Base-by-base conservation (phyloP, 92 coral and sea anemone species). In the Umimayanthus kanabou region DNA sequence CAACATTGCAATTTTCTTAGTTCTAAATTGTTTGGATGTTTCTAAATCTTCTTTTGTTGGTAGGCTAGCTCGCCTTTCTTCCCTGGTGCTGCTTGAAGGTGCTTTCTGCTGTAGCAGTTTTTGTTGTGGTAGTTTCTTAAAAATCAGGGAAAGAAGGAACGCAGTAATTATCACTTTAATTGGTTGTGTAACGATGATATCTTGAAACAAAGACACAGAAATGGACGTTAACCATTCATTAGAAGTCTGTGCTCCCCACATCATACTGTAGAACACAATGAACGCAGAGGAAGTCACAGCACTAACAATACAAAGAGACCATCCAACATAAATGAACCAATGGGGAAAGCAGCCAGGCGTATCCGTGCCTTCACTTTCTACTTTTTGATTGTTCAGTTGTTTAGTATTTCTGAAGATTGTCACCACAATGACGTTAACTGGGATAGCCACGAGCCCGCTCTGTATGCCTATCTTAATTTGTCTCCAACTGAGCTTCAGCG, bases 191-290 rank as follows among this genome's bases (percentile, higher is more conserved):
- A 95, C 73, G 18, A 93, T 73, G 30, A 95, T 89, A 47, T 95
- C 98, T 87, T 93, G 89, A 57, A 93, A 80, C 69, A 95, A 71
- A 0, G 98, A 95, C 15, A 95, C 94, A 4, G 93, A 87, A 57
- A 93, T 93, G 7, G 98, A 95, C 20, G 93, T 88, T 6, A 95
- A 90, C 98, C 98, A 95, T 47, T 95, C 94, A 84, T 93, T 95
- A 4, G 96, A 93, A 10, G 89, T 91, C 25, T 95, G 91, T 2
- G 92, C 93, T 2, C 98, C 98, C 98, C 98, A 95, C 58, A 91
- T 81, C 74, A 95, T 69, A 75, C 98, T 95, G 87, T 95, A 95
- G 77, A 94, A 87, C 39, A 92, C 90, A 30, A 89, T 88, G 15
- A 94, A 94, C 23, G 42, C 58, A 23, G 95, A 93, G 5, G 95